These are phyloP conservation scores for Salmo trutta DNA, from an alignment of 2,797 vertebrate genomes.

Conservation along the genomic window DNA sequence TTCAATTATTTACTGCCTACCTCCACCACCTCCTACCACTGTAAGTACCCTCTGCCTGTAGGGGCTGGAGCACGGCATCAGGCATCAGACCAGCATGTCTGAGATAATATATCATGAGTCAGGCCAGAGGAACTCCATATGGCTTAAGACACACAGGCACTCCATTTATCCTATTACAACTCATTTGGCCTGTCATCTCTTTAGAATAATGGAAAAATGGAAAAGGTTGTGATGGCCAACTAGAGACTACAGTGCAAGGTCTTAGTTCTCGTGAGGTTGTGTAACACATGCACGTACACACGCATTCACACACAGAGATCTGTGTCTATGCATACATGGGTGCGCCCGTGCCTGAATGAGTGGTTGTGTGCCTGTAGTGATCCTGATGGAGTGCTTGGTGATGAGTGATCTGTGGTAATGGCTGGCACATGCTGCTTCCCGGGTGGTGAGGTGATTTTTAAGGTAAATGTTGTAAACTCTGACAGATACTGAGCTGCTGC, in stretches of 20 bases:
- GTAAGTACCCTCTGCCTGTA: slow-evolving; percentile 27
- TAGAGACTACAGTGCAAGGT: slow-evolving; percentile 4
- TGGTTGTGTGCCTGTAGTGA: no score
- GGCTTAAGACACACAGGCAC: slow-evolving; percentile 23
- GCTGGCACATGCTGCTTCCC: background rate
- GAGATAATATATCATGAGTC: slow-evolving; percentile 1
- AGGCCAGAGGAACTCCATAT: slow-evolving; percentile 33
- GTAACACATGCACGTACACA: background rate
- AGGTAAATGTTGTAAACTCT: slow-evolving; percentile 4
- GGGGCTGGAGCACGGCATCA: slow-evolving; percentile 23
- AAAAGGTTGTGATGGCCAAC: slow-evolving; percentile 35
- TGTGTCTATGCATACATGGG: slow-evolving; percentile 16
- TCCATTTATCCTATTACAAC: slow-evolving; percentile 57
- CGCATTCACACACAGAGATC: background rate
- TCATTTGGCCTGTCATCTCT: slow-evolving; percentile 68
- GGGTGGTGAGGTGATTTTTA: background rate
- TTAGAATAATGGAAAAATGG: slow-evolving; percentile 59
- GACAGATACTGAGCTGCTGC: background rate
- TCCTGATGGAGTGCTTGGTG: background rate
- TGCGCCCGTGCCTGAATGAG: slow-evolving; percentile 7
- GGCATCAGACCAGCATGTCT: slow-evolving; percentile 3
- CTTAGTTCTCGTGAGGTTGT: no score
- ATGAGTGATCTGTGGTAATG: background rate
- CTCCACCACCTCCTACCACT: background rate
- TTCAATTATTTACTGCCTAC: slow-evolving; percentile 57